phyloP scores from a whole-genome alignment of 2,888 invertebrate genomes.

The Euplexia lucipara region DNA sequence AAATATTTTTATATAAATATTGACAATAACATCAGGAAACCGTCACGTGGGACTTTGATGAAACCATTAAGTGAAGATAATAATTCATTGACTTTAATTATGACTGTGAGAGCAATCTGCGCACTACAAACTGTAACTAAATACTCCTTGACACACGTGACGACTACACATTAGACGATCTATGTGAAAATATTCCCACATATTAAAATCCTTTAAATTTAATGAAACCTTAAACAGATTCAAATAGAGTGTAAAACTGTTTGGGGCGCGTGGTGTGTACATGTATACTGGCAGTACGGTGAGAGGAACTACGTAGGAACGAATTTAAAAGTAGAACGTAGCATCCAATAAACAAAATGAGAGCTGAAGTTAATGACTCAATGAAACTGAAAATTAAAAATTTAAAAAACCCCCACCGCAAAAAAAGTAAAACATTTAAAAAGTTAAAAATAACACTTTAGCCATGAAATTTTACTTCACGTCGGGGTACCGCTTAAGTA shows the following conservation, averaged over 20 bases:
- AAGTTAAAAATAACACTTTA: too few relatives aligned
- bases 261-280: too few relatives aligned
- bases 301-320: background rate
- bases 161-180: conserved; percentile 17
- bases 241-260: too few relatives aligned
- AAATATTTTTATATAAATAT: conserved; percentile 32
- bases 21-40: conserved; percentile 37
- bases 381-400: conserved; percentile 55
- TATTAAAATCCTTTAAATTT: too few relatives aligned
- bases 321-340: conserved; percentile 5
- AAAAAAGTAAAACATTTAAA: too few relatives aligned
- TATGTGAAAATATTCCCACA: conserved; percentile 1
- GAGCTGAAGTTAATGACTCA: conserved; percentile 40
- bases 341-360: conserved; percentile 30
- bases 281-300: too few relatives aligned
- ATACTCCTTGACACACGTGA: conserved; percentile 38
- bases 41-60: conserved; percentile 25
- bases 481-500: too few relatives aligned
- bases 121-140: conserved; percentile 52
- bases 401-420: too few relatives aligned
- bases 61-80: conserved; percentile 44
- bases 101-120: conserved; percentile 50
- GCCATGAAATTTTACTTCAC: too few relatives aligned
- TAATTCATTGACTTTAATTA: conserved; percentile 51
- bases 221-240: too few relatives aligned